Evolutionary conservation across 1,140 invertebrate species (phyloP), one percentile per base, ranked within the genome.

Genomic region (Nephila pilipes): DNA sequence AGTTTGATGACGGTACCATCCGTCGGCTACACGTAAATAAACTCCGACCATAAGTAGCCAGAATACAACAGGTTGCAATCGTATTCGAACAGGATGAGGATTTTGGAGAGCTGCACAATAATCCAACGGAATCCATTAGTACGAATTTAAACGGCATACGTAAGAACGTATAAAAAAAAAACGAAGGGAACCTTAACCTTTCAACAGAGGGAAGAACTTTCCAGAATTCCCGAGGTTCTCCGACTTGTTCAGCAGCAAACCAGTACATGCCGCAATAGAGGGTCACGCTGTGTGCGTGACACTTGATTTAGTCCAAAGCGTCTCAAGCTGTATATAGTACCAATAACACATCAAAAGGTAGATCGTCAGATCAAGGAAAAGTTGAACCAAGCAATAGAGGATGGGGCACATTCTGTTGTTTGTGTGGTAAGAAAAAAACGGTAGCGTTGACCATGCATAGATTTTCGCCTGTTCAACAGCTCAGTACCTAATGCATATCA

Each of bases 401-500:
- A n/a, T n/a, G n/a, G n/a, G n/a, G n/a, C n/a, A n/a, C n/a, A n/a
- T n/a, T n/a, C n/a, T n/a, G n/a, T n/a, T n/a, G n/a, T n/a, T n/a
- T n/a, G n/a, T n/a, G n/a, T n/a, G n/a, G n/a, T n/a, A n/a, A n/a
- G n/a, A n/a, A n/a, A n/a, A n/a, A n/a, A n/a, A n/a, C n/a, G n/a
- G n/a, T n/a, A n/a, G n/a, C n/a, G n/a, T n/a, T n/a, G n/a, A n/a
- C n/a, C n/a, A n/a, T n/a, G n/a, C n/a, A n/a, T n/a, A n/a, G n/a
- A n/a, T n/a, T n/a, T 5, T 16, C 1, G 58, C 5, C 58, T 18
- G 16, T 18, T 60, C 18, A 60, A 60, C 22, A 60, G 0, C 63
- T 25, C 63, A 25, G 25, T 65, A 12, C 5, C 63, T n/a, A 96
- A 96, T 94, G 95, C 94, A 58, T 96, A 95, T 94, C 96, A 96